Evolutionary conservation across 2,888 invertebrate species (phyloP), one percentile per base, ranked within the genome.

Genomic region (Rhorus exstirpatorius): DNA sequence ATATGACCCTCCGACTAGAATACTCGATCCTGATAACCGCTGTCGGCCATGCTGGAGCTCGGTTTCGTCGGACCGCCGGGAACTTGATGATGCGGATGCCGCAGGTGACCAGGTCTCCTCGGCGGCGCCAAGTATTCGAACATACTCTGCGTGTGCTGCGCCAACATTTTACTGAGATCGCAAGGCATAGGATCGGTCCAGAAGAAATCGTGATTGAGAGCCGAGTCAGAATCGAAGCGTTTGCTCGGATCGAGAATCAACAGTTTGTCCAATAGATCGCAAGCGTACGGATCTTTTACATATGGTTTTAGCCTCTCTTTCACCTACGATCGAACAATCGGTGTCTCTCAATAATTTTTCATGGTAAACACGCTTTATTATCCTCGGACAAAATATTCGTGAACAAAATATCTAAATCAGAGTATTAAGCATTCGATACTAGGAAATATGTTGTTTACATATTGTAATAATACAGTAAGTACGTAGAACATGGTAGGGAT

Each of bases 101-200:
- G 95, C 92, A 96, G 94, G 83, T 96, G 95, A 7, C 95, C 95
- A 0, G 95, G 94, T 89, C 97, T 90, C 89, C 98, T 89, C 75
- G 98, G 95, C 84, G 96, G 95, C 83, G 97, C 96, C 82, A 98
- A 93, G 93, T 97, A 99, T 92, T 99, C 99, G 92, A 99, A 99
- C 98, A 99, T 99, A 93, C 98, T 98, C 84, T 95, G 97, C 84
- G 96, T 96, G 94, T 97, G 97, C 89, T 97, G 97, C 0, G 97
- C 97, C 84, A 99, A 93, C 98, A 98, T 98, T 93, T 97, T 97
- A 70, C 96, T 97, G 41, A 98, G 94, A 91, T 98, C 98, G 90
- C 97, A 96, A 0, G 99, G 99, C 97, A 98, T 97, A 0, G 99
- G 99, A 92, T 99, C 98, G 3, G 97, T 97, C 98, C 98, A 99